Evolutionary conservation across 2,888 invertebrate genomes (phyloP).

Genomic region (Heliconius aoede): DNA sequence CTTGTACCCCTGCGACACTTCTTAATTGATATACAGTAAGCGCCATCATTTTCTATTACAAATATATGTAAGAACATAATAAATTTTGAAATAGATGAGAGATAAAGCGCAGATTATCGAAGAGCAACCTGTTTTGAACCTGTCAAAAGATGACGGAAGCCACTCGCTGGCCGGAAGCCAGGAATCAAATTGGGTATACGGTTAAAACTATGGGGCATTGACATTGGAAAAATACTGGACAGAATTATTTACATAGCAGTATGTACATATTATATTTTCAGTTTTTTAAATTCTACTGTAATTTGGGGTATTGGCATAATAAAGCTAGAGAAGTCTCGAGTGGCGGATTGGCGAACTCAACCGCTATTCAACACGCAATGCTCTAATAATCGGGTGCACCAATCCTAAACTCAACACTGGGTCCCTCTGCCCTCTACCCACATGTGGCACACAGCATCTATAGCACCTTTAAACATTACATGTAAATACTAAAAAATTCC

Average conservation of each 20-base stretch:
- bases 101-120: background rate
- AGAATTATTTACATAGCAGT: background rate
- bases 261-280: too few species aligned
- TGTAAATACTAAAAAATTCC: background rate
- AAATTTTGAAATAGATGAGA: background rate
- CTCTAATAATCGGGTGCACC: too few species aligned
- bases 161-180: slow-evolving; percentile 28
- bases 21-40: too few species aligned
- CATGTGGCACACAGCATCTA: background rate
- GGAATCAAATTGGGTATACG: background rate
- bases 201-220: slow-evolving; percentile 27
- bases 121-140: background rate
- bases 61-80: background rate
- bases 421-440: background rate
- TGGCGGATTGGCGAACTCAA: too few species aligned
- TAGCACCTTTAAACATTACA: too few species aligned
- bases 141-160: slow-evolving; percentile 20
- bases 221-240: slow-evolving; percentile 37
- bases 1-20: too few species aligned
- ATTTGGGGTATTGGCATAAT: too few species aligned
- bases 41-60: too few species aligned
- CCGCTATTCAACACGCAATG: too few species aligned
- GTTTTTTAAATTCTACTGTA: too few species aligned
- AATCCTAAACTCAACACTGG: too few species aligned
- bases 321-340: background rate